phyloP scores from a whole-genome alignment of 2,888 invertebrate genomes.

The Caenorhabditis imperialis region DNA sequence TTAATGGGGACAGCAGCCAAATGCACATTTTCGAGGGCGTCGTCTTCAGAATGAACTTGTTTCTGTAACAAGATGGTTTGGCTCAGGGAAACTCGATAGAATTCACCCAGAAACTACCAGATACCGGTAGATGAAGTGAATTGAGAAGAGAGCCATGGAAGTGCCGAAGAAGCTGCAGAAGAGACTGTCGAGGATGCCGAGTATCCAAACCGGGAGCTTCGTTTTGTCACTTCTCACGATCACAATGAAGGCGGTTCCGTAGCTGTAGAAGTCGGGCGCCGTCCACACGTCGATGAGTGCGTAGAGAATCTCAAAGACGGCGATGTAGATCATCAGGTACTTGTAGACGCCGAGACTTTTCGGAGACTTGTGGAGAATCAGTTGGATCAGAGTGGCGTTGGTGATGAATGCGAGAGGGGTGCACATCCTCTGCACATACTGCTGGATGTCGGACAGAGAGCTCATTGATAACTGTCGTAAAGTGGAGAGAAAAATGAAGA shows the following conservation, averaged over 20 bases:
- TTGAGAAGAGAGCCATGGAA: slow-evolving; percentile 19
- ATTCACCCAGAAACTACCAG: slow-evolving; percentile 22
- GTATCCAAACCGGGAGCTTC: slow-evolving; percentile 2
- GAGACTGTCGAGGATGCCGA: neutral
- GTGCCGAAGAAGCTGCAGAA: slow-evolving; percentile 27
- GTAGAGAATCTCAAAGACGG: slow-evolving; percentile 14
- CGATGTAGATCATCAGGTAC: slow-evolving; percentile 19
- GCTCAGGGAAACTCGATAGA: neutral
- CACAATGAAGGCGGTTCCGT: slow-evolving; percentile 13
- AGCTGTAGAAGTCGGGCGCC: slow-evolving; percentile 24
- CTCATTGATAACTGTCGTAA: too few species aligned
- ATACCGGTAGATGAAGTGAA: slow-evolving; percentile 29
- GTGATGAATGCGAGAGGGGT: neutral
- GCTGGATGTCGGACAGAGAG: neutral
- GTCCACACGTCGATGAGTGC: slow-evolving; percentile 6
- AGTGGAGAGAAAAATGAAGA: too few species aligned
- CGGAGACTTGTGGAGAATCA: slow-evolving; percentile 20
- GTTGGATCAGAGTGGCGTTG: slow-evolving; percentile 2
- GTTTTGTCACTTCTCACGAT: slow-evolving; percentile 6
- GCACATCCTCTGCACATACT: neutral
- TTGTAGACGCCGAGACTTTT: slow-evolving; percentile 26
- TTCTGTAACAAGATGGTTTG: neutral
- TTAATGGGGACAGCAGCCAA: neutral
- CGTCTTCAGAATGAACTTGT: neutral
- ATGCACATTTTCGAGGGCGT: too few species aligned